Percentiles rank a stretch among this genome's conserved stretches.
Conservation (phyloP, 2,113 vertebrate genomes). For the Myrmecobius fasciatus region DNA sequence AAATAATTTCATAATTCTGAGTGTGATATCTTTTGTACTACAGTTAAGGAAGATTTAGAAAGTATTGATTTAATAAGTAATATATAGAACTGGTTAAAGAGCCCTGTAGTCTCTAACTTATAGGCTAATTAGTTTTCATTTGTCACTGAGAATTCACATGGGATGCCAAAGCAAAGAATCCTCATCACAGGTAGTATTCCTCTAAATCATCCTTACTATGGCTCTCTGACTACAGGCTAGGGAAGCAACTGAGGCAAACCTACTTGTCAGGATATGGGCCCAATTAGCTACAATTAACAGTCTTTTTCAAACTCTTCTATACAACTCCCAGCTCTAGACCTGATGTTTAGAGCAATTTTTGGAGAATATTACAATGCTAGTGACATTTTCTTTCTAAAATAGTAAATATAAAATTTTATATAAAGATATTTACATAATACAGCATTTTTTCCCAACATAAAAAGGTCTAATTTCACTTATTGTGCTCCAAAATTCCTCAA, state of each 20-base stretch:
- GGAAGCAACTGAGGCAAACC: background rate
- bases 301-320: background rate
- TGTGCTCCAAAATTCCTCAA: background rate
- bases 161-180: background rate
- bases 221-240: background rate
- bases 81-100: background rate
- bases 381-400: background rate
- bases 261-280: background rate
- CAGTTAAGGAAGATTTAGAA: background rate
- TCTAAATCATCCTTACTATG: background rate
- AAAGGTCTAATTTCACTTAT: background rate
- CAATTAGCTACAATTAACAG: background rate
- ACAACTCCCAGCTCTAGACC: background rate
- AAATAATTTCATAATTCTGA: slow-evolving; percentile 2
- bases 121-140: background rate
- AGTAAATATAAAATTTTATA: background rate
- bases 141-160: background rate
- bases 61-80: background rate
- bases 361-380: background rate
- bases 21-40: background rate
- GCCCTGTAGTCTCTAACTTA: background rate
- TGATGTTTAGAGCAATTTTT: background rate
- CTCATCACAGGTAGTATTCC: background rate
- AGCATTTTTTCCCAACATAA: background rate
- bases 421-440: background rate